Base-by-base conservation (phyloP, 2,888 invertebrate genomes). In the Eupelmus urozonus region DNA sequence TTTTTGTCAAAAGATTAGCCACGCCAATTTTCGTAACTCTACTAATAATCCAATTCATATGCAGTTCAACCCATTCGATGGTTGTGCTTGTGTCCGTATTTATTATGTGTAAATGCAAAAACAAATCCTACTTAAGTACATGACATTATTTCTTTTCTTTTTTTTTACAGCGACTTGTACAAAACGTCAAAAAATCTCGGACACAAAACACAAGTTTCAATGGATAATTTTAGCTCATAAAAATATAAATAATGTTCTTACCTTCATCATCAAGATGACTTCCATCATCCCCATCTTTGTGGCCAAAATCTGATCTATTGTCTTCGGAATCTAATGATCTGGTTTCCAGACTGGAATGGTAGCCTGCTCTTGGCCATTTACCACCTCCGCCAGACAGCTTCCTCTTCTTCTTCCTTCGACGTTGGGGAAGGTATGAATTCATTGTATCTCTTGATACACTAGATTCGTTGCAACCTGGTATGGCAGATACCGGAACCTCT, bases 351-450 rank as follows among this genome's bases (percentile, higher is more conserved):
- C 57, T 78, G 25, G 80, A 78, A 60, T 75, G 74, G 60, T 76
- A 78, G 0, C 70, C 70, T 27, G 78, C 82, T 27, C 85, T 85
- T 23, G 87, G 83, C 87, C 86, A 86, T 79, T 88, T 89, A 55
- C 86, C 85, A 9, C 85, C 85, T 18, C 86, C 85, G 0, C 85
- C 85, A 11, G 88, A 86, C 2, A 86, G 87, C 79, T 92, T 92
- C 80, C 91, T 90, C 81, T 92, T 90, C 78, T 92, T 92, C 85
- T 92, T 92, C 71, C 91, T 90, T 82, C 92, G 90, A 42, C 92
- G 90, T 53, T 91, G 89, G 40, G 92, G 92, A 76, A 91, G 90
- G 82, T 91, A 91, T 70, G 92, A 90, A 83, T 91, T 92, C 70
- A 91, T 90, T 25, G 87, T 86, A 84, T 91, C 90, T 49, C 87